Evolutionary conservation across 92 coral and sea anemone species (phyloP).

Genomic region (Porites rus): DNA sequence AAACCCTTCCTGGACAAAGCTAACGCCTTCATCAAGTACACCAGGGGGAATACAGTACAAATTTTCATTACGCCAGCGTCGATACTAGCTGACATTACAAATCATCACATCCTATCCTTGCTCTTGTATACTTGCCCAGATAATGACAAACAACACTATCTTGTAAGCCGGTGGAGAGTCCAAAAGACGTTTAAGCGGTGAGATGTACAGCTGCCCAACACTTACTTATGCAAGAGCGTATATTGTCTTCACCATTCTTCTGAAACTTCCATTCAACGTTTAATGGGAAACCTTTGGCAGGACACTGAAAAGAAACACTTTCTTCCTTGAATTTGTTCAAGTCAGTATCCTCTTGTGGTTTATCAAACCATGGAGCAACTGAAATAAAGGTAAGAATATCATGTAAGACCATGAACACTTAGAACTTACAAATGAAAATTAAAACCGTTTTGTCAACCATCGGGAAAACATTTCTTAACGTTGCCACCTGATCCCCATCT

Average conservation of each 20-base stretch:
- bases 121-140: too few species aligned
- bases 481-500: too few species aligned
- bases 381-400: neutral
- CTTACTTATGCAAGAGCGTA: conserved; percentile 35
- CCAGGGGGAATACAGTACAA: too few species aligned
- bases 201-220: neutral
- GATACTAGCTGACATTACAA: too few species aligned
- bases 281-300: conserved; percentile 81
- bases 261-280: conserved; percentile 73
- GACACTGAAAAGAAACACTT: conserved; percentile 61
- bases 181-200: neutral
- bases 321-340: conserved; percentile 58
- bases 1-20: neutral
- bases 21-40: neutral
- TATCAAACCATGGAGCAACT: conserved; percentile 53
- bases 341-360: conserved; percentile 30
- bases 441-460: too few species aligned
- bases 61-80: too few species aligned
- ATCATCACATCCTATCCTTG: too few species aligned
- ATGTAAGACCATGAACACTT: too few species aligned
- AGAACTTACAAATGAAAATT: too few species aligned
- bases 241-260: conserved; percentile 10
- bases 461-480: too few species aligned
- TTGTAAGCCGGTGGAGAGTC: too few species aligned
- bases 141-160: too few species aligned